These are phyloP conservation scores for Ammodytes dubius DNA, from an alignment of 2,113 vertebrate species.

Conservation along the genomic window DNA sequence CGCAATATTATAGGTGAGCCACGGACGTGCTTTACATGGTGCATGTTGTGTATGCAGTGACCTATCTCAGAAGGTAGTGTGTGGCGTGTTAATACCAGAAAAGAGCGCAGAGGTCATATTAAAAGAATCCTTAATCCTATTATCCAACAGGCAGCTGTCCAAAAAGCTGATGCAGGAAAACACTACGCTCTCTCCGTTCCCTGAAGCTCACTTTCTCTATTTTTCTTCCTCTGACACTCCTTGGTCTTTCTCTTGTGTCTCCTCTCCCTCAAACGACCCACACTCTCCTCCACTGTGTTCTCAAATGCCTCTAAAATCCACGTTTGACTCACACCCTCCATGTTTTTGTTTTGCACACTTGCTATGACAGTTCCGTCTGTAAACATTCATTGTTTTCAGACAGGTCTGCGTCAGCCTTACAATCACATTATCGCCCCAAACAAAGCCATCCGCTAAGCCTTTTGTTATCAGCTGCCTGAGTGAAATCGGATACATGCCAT, in stretches of 20 bases:
- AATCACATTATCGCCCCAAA: constrained; percentile 64
- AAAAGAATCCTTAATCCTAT: constrained; percentile 78
- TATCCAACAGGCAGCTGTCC: constrained; percentile 71
- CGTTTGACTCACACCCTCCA: constrained; percentile 38
- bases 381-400: constrained; percentile 65
- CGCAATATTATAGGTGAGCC: constrained; percentile 21
- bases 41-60: constrained; percentile 47
- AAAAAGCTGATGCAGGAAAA: constrained; percentile 72
- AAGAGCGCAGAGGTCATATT: constrained; percentile 62
- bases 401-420: constrained; percentile 36
- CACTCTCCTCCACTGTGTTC: constrained; percentile 46
- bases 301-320: constrained; percentile 51
- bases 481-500: constrained; percentile 55
- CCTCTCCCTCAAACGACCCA: constrained; percentile 42
- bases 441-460: constrained; percentile 47
- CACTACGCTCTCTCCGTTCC: constrained; percentile 3
- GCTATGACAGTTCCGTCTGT: constrained; percentile 41
- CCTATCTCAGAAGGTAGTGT: constrained; percentile 50
- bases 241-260: constrained; percentile 29
- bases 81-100: constrained; percentile 63
- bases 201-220: constrained; percentile 5
- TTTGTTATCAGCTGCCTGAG: constrained; percentile 52
- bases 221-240: constrained; percentile 4
- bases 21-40: constrained; percentile 36
- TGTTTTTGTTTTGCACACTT: constrained; percentile 14